A percentile compares a stretch with the other conserved stretches of the same genome.
Conservation (phyloP, 1,140 invertebrate genomes). For the Elysia chlorotica region DNA sequence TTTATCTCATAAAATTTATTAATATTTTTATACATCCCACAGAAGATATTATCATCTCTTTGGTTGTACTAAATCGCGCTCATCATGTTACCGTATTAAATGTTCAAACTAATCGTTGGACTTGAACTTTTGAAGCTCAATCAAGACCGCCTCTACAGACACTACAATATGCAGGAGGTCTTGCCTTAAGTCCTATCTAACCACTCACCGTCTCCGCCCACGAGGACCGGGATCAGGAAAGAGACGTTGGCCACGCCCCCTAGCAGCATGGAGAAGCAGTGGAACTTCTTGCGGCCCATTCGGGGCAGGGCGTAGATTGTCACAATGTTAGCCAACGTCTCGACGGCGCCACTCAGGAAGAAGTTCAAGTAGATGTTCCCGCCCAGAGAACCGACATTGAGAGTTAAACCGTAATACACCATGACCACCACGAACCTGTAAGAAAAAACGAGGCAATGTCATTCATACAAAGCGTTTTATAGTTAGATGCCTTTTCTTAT, state of each 20-base stretch:
- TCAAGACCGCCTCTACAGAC: too few relatives aligned
- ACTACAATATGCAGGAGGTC: too few relatives aligned
- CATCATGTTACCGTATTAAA: too few relatives aligned
- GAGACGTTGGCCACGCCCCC: slow-evolving; percentile 38
- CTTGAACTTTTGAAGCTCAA: too few relatives aligned
- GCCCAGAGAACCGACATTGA: slow-evolving; percentile 36
- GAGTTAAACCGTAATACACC: slow-evolving; percentile 69
- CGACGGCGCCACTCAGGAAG: slow-evolving; percentile 69
- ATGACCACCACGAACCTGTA: slow-evolving; percentile 72
- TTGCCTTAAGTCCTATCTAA: too few relatives aligned
- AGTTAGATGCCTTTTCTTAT: too few relatives aligned
- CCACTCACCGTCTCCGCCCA: slow-evolving; percentile 8
- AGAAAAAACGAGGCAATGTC: neutral
- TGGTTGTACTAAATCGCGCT: too few relatives aligned
- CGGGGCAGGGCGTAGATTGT: slow-evolving; percentile 60
- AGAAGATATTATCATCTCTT: too few relatives aligned
- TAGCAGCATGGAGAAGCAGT: slow-evolving; percentile 35
- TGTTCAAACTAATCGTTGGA: too few relatives aligned
- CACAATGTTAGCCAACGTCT: slow-evolving; percentile 75
- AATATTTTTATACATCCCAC: too few relatives aligned
- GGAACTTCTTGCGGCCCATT: slow-evolving; percentile 35
- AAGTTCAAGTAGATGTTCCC: slow-evolving; percentile 53
- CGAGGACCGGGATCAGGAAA: slow-evolving; percentile 32
- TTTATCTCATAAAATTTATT: too few relatives aligned
- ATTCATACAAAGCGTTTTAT: neutral